Base-by-base conservation (phyloP, 2,888 invertebrate species). In the Philopedon plagiatum region DNA sequence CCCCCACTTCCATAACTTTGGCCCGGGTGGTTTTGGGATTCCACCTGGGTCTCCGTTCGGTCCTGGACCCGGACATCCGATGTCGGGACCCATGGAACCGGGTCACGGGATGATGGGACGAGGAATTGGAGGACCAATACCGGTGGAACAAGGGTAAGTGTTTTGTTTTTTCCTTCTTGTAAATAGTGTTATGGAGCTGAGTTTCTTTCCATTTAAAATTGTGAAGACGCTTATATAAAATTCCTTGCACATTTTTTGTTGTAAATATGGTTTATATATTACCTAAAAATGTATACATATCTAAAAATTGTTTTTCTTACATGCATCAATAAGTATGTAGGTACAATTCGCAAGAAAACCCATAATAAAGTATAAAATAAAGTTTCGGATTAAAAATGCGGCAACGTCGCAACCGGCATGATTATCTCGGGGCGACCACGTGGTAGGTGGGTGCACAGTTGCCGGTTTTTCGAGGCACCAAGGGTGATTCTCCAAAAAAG, bases 71-170 rank as follows among this genome's bases (percentile, higher is more conserved):
- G 88, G 88, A 46, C 89, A 89, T 80, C 90, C 90, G 68, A 89
- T 89, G 87, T 86, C 87, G 60, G 90, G 90, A 73, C 91, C 91
- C 3, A 90, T 91, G 84, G 88, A 88, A 60, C 90, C 89, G 32
- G 89, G 87, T 74, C 90, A 90, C 81, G 87, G 86, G 58, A 87
- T 88, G 83, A 88, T 88, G 86, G 89, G 88, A 26, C 87, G 88
- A 71, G 90, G 89, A 83, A 90, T 92, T 88, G 83, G 84, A 61
- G 91, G 91, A 75, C 92, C 94, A 75, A 94, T 93, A 80, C 93
- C 94, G 81, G 93, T 94, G 81, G 94, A 93, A 84, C 92, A 91
- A 86, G 92, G 92, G 89, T 91, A 81, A 90, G 91, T 89, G 34
- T 29, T 29, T 19, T 18, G 9, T 34, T 41, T 1, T 44, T 1